Base-by-base conservation (phyloP, 2,888 invertebrate species). In the Eilema sororculum region DNA sequence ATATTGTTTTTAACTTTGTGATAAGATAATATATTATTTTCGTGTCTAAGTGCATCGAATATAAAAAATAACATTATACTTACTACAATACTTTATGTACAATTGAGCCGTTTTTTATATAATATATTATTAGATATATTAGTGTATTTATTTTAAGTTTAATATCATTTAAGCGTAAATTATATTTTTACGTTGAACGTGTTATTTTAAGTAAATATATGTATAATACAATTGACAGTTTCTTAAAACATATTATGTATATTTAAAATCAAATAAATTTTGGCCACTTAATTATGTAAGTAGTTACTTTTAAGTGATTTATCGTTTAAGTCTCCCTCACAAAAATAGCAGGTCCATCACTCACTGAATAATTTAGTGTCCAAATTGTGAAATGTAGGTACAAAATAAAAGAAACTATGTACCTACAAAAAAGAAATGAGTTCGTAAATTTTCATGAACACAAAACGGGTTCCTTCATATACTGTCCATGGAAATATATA, bases 51-150 rank as follows among this genome's bases (percentile, higher is more conserved):
- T 20, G 46, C 10, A 12, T 20, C 46, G 46, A 52, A 52, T 52
- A 52, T 2, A 52, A 52, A 57, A 58, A 58, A 24, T 12, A 57
- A 9, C 33, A 57, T 12, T 68, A 68, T 60, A n/a, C 71, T 69
- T 64, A 69, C 68, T 74, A 78, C 16, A 65, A 59, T 65, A 72
- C 71, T 68, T 70, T 80, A 77, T 80, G 68, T 81, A 81, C 79
- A 79, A 76, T 81, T 81, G 79, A 81, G 81, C 80, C 65, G 68
- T 79, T 77, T 76, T 66, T 73, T 72, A 71, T 68, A 60, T 37
- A 37, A 37, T 75, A 78, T 75, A 78, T 67, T 72, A 70, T 71
- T 67, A 28, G 5, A 72, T 73, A 71, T 58, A 56, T 28, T 59
- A 65, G 20, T 57, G 46, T 64, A 12, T 58, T 59, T 59, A 33